A percentile compares a stretch with the other conserved stretches of the same genome.
phyloP scores from a whole-genome alignment of 2,888 invertebrate genomes.

The Aromia moschata region DNA sequence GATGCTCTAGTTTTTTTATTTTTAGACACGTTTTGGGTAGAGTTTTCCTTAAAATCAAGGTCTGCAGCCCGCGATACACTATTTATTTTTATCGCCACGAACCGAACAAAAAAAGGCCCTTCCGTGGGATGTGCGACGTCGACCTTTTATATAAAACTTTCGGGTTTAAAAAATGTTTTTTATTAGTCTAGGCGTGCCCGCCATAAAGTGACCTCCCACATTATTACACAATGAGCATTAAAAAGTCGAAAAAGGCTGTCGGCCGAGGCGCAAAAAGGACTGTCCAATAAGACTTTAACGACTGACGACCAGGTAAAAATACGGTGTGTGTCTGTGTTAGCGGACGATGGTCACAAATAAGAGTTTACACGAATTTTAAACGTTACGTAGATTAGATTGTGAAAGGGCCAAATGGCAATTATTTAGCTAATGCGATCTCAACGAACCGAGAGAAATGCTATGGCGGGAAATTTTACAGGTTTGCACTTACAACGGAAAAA shows the following conservation, averaged over 20 bases:
- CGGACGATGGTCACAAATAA: slow-evolving; percentile 7
- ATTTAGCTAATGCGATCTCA: slow-evolving; percentile 8
- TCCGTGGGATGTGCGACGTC: neutral
- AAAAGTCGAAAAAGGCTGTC: slow-evolving; percentile 16
- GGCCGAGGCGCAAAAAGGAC: slow-evolving; percentile 13
- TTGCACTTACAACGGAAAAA: no score
- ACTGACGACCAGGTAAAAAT: slow-evolving; percentile 14
- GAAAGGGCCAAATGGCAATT: slow-evolving; percentile 9
- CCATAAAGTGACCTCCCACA: slow-evolving; percentile 34
- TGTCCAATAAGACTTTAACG: slow-evolving; percentile 13
- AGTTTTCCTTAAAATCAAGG: slow-evolving; percentile 5
- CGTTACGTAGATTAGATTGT: slow-evolving; percentile 12
- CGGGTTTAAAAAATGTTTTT: slow-evolving; percentile 34
- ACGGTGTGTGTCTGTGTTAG: slow-evolving; percentile 3
- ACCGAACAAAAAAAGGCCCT: neutral
- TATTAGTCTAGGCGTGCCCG: slow-evolving; percentile 39
- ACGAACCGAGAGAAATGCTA: neutral
- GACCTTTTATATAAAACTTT: slow-evolving; percentile 9
- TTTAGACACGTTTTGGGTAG: neutral
- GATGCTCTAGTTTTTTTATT: no score
- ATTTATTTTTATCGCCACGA: slow-evolving; percentile 2
- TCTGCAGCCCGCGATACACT: neutral
- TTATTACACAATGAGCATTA: slow-evolving; percentile 18
- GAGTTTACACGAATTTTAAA: slow-evolving; percentile 14
- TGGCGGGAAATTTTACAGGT: no score